These are phyloP conservation scores for Tachysurus vachellii DNA, from an alignment of 2,113 vertebrate genomes.

Conservation along the genomic window DNA sequence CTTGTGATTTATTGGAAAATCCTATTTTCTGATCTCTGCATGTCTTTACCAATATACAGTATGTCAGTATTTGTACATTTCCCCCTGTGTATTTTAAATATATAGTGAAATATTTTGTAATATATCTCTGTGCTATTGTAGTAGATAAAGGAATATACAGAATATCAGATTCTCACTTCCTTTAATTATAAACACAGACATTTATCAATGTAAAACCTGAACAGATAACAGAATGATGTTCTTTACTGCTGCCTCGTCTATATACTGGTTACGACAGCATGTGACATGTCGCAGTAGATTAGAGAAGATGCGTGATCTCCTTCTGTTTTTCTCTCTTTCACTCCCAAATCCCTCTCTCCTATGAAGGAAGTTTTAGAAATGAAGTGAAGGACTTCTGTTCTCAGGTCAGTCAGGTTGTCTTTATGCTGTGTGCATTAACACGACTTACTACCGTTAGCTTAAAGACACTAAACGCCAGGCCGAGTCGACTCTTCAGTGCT, in stretches of 20 bases:
- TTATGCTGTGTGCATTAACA: not conserved
- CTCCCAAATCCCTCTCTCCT: slow-evolving; percentile 1
- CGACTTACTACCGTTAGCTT: not conserved
- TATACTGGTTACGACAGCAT: not conserved
- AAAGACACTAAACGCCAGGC: not conserved
- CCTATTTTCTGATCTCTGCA: too few relatives aligned
- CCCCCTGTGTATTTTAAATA: too few relatives aligned
- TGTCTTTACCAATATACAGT: too few relatives aligned
- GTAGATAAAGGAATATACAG: not conserved
- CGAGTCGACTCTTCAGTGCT: not conserved
- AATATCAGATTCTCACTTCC: not conserved
- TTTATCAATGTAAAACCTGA: not conserved
- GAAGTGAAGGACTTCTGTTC: not conserved
- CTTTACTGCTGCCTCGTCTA: not conserved
- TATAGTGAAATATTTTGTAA: too few relatives aligned
- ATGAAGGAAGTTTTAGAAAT: not conserved
- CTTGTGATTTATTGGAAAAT: too few relatives aligned
- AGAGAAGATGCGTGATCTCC: not conserved
- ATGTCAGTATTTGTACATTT: too few relatives aligned
- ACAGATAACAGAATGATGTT: not conserved
- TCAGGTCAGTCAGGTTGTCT: not conserved
- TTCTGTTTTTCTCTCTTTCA: not conserved
- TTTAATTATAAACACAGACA: not conserved
- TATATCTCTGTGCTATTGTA: not conserved
- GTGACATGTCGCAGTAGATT: not conserved